A percentile compares a stretch with the other conserved stretches of the same genome.
These are phyloP conservation scores for Esox lucius DNA, from an alignment of 2,797 vertebrate species.

Conservation along the genomic window DNA sequence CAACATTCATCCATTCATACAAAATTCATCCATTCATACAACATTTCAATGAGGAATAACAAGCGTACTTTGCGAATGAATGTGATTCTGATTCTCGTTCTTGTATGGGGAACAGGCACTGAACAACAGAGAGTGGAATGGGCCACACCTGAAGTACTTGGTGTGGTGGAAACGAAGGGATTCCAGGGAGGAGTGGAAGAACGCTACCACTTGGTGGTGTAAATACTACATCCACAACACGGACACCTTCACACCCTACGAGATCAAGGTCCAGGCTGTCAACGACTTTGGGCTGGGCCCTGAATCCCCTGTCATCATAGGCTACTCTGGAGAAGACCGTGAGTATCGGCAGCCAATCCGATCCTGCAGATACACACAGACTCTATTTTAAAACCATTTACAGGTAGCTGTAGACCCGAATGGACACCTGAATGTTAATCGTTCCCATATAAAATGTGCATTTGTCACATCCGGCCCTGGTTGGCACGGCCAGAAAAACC, in stretches of 20 bases:
- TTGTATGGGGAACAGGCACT: slow-evolving; percentile 63
- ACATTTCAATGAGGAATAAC: neutral
- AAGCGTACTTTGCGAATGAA: neutral
- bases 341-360: slow-evolving; percentile 65
- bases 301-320: slow-evolving; percentile 85
- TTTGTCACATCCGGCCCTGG: neutral
- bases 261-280: slow-evolving; percentile 92
- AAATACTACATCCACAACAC: slow-evolving; percentile 90
- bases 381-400: neutral
- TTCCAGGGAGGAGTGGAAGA: slow-evolving; percentile 90
- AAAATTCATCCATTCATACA: neutral
- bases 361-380: neutral
- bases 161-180: slow-evolving; percentile 91
- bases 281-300: slow-evolving; percentile 93
- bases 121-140: slow-evolving; percentile 86
- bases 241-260: slow-evolving; percentile 93
- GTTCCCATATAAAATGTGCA: neutral
- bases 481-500: neutral
- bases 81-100: neutral
- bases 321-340: slow-evolving; percentile 98
- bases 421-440: neutral
- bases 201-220: slow-evolving; percentile 84
- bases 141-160: slow-evolving; percentile 90
- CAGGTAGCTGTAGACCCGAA: neutral
- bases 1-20: neutral